These are phyloP conservation scores for Nycticorax nycticorax DNA, from an alignment of 2,113 vertebrate genomes.

Conservation along the genomic window DNA sequence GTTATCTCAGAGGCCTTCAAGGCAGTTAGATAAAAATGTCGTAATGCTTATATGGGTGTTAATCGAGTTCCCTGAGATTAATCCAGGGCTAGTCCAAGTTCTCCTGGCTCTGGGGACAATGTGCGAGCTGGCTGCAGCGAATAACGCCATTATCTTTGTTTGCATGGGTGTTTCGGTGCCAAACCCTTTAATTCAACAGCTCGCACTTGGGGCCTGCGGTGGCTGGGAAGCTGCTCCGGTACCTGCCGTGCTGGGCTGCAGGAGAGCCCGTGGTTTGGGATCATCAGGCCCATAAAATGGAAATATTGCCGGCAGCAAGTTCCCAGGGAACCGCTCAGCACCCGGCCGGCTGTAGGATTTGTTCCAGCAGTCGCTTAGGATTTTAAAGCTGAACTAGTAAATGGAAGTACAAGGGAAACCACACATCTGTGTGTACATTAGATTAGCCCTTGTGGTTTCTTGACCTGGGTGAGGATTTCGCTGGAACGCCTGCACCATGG, in stretches of 20 bases:
- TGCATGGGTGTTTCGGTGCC: background rate
- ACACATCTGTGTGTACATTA: background rate
- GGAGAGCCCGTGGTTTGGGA: background rate
- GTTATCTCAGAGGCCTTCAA: background rate
- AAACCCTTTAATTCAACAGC: background rate
- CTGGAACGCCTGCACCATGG: accelerated
- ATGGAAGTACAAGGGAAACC: background rate
- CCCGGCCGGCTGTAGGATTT: accelerated
- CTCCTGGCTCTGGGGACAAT: background rate
- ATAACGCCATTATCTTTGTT: background rate
- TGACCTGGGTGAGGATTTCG: accelerated
- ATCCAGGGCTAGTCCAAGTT: background rate
- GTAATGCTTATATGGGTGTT: accelerated
- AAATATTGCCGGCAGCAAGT: background rate
- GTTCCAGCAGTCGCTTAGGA: background rate
- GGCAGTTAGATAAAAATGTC: background rate
- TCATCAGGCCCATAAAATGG: background rate
- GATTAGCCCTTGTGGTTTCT: background rate
- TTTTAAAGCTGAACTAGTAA: background rate
- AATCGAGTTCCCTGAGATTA: background rate
- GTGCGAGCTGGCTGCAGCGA: accelerated
- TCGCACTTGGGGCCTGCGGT: accelerated
- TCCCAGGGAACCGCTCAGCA: background rate
- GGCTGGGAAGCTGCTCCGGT: background rate
- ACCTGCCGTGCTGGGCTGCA: accelerated